Evolutionary conservation across 2,113 vertebrate genomes (phyloP).

Genomic region (Carettochelys insculpta): DNA sequence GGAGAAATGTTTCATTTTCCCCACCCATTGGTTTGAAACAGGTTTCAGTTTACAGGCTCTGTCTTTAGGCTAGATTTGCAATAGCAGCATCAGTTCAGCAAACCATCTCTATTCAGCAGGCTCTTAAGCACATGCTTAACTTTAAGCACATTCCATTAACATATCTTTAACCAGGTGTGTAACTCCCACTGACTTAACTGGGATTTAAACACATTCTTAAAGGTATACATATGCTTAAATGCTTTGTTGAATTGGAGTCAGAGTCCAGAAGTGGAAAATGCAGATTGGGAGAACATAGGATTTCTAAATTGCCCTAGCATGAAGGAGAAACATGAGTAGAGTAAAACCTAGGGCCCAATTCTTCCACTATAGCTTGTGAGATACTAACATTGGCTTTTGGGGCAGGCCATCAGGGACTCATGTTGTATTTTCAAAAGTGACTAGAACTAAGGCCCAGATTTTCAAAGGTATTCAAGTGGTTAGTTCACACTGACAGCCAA

Average conservation of each 20-base stretch:
- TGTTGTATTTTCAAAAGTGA: neutral
- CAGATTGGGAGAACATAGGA: neutral
- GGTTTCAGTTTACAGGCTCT: conserved; percentile 11
- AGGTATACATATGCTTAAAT: neutral
- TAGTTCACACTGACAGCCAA: neutral
- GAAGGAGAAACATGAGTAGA: neutral
- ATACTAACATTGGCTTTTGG: neutral
- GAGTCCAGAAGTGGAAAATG: neutral
- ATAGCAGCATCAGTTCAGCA: neutral
- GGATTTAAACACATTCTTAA: neutral
- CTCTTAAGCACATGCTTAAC: neutral
- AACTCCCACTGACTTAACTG: neutral
- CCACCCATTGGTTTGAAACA: conserved; percentile 26
- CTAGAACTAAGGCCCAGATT: neutral
- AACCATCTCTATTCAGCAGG: neutral
- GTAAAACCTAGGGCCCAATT: neutral
- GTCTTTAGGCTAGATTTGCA: neutral
- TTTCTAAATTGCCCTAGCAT: neutral
- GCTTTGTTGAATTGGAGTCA: neutral
- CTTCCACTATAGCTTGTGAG: neutral
- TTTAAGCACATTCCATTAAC: neutral
- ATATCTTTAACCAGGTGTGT: neutral
- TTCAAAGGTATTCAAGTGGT: neutral
- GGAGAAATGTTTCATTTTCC: conserved; percentile 33
- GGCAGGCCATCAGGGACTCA: neutral